Conservation (phyloP, 2,888 invertebrate species). For the Drosophila leonis region DNA sequence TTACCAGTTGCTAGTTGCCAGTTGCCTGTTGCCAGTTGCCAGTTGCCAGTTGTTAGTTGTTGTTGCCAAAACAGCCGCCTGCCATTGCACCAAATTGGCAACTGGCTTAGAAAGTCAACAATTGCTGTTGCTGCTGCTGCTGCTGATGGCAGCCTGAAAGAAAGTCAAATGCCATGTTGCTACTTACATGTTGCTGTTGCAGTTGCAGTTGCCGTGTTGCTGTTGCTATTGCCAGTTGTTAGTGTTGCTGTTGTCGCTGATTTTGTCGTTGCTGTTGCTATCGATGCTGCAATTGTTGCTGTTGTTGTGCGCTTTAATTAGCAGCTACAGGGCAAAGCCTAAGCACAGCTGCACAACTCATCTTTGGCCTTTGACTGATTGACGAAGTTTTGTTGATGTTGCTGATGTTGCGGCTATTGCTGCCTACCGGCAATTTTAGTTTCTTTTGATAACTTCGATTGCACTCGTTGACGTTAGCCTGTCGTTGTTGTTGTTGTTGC, state of each 20-base stretch:
- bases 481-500: slow-evolving; percentile 40
- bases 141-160: slow-evolving; percentile 59
- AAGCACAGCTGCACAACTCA: slow-evolving; percentile 44
- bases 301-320: slow-evolving; percentile 63
- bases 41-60: slow-evolving; percentile 41
- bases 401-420: slow-evolving; percentile 27
- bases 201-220: slow-evolving; percentile 28
- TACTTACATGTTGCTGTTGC: slow-evolving; percentile 67
- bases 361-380: slow-evolving; percentile 66
- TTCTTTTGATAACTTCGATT: slow-evolving; percentile 60
- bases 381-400: slow-evolving; percentile 44
- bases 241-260: slow-evolving; percentile 26
- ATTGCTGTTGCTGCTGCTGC: slow-evolving; percentile 8
- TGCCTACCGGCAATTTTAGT: slow-evolving; percentile 39
- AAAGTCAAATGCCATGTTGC: slow-evolving; percentile 67
- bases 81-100: slow-evolving; percentile 77
- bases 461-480: slow-evolving; percentile 63
- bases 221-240: slow-evolving; percentile 45
- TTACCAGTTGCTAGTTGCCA: slow-evolving; percentile 36
- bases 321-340: slow-evolving; percentile 70
- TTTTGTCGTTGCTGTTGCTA: slow-evolving; percentile 20
- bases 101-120: slow-evolving; percentile 76
- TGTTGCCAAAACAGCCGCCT: slow-evolving; percentile 61
- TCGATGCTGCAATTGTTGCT: slow-evolving; percentile 32
- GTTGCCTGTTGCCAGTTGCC: slow-evolving; percentile 26